Conservation (phyloP, 2,113 vertebrate species). For the Orthochromis indermauri region DNA sequence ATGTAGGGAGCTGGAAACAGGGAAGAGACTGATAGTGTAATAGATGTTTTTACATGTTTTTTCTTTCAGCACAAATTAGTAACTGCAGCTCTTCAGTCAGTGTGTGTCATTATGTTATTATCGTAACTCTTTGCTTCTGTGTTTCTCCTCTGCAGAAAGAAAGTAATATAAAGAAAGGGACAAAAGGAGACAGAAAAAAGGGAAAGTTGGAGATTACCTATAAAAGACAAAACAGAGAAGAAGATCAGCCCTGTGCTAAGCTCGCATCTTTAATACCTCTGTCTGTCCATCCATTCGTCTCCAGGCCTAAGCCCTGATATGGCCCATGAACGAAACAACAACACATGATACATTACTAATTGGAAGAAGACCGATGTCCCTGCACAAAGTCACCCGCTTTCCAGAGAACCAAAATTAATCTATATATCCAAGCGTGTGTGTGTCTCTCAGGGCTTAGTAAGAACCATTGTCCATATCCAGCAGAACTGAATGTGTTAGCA, state of each 20-base stretch:
- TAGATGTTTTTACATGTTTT: conserved; percentile 23
- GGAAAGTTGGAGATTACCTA: conserved; percentile 38
- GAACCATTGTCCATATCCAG: conserved; percentile 44
- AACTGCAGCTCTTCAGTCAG: not conserved
- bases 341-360: conserved; percentile 58
- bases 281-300: conserved; percentile 29
- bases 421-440: not conserved
- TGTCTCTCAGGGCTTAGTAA: conserved; percentile 32
- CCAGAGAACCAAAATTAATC: conserved; percentile 54
- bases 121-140: not conserved
- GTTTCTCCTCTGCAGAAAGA: not conserved
- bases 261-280: conserved; percentile 42
- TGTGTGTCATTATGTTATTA: conserved; percentile 5
- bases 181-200: conserved; percentile 20
- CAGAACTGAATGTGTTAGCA: conserved; percentile 28
- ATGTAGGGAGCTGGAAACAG: conserved; percentile 17
- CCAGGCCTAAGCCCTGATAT: conserved; percentile 5
- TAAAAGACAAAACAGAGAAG: conserved; percentile 8
- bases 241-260: conserved; percentile 31
- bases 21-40: conserved; percentile 28
- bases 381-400: conserved; percentile 25
- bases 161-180: conserved; percentile 3
- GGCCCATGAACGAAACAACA: conserved; percentile 4
- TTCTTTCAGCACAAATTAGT: conserved; percentile 3
- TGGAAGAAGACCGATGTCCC: conserved; percentile 41